Conservation (phyloP, 2,113 vertebrate species). For the Gobio gobio region DNA sequence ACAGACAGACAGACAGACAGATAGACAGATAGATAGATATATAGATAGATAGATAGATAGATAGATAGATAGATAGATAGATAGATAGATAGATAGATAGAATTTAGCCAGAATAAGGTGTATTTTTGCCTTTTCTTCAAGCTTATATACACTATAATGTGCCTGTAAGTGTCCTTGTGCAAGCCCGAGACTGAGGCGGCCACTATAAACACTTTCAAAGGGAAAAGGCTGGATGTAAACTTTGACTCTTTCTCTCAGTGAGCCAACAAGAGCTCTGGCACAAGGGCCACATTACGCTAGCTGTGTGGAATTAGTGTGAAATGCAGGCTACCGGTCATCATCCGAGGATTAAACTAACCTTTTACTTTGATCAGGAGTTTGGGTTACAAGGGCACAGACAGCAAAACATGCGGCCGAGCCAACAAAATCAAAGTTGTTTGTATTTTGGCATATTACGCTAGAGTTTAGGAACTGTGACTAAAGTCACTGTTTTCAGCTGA, state of each 20-base stretch:
- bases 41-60: too few species aligned
- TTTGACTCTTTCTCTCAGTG: neutral
- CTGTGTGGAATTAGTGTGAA: slow-evolving; percentile 7
- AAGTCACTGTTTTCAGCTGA: slow-evolving; percentile 28
- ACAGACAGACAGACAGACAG: too few species aligned
- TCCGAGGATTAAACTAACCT: slow-evolving; percentile 64
- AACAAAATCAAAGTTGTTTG: slow-evolving; percentile 22
- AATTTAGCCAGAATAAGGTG: neutral
- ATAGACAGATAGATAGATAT: too few species aligned
- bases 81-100: too few species aligned
- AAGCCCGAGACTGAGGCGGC: neutral
- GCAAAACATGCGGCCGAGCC: slow-evolving; percentile 72
- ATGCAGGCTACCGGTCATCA: slow-evolving; percentile 16
- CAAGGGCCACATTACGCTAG: neutral
- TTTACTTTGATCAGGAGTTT: slow-evolving; percentile 63
- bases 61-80: too few species aligned
- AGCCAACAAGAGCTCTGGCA: slow-evolving; percentile 23
- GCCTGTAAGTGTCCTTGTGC: neutral
- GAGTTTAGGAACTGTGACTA: slow-evolving; percentile 39
- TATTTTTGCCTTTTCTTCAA: neutral
- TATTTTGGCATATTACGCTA: slow-evolving; percentile 22
- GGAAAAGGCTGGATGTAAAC: neutral
- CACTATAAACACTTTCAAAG: neutral
- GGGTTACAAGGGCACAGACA: slow-evolving; percentile 72
- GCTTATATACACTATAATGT: neutral